Evolutionary conservation across 1,140 invertebrate genomes (phyloP), one percentile per base, ranked within the genome.

Genomic region (Drosophila burlai): DNA sequence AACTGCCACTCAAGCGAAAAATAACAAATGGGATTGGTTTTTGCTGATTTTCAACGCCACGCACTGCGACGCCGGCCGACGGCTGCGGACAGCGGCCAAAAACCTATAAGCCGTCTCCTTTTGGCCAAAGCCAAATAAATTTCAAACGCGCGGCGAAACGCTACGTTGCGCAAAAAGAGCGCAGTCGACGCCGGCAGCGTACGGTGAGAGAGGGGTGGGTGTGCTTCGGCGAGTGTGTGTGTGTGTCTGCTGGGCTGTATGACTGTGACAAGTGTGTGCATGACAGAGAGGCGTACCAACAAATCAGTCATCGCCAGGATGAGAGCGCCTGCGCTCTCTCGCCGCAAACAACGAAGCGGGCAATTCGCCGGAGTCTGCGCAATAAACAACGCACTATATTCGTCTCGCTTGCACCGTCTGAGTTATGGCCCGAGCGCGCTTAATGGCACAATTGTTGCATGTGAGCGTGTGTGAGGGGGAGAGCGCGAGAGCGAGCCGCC

Each of bases 1-100:
- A 92, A 89, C 91, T 92, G 91, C 91, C 91, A 92, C 91, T 92
- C 91, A 91, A 92, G 91, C 89, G 91, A 91, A 89, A 57, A 84
- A 92, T 92, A 92, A 92, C 91, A 92, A 92, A 92, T 92, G 91
- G 91, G 91, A 92, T 92, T 92, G 91, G 91, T 92, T 92, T 92
- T 92, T 92, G 91, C 91, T 92, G 91, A 92, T 92, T 92, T 92
- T 80, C 84, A 87, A 89, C 80, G 89, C 64, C 73, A 87, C 81
- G 80, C 81, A 78, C 63, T 54, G 80, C 72, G 58, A 69, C 76
- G 64, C 24, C 46, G 42, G 45, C 64, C 46, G 65, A 38, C 36
- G 52, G 50, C 72, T 62, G 71, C 57, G 69, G 54, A 59, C 77
- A 80, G 74, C 55, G 72, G 76, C 69, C 72, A 89, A 87, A 80